phyloP scores from a whole-genome alignment of 2,113 vertebrate genomes.

The Rutilus rutilus region DNA sequence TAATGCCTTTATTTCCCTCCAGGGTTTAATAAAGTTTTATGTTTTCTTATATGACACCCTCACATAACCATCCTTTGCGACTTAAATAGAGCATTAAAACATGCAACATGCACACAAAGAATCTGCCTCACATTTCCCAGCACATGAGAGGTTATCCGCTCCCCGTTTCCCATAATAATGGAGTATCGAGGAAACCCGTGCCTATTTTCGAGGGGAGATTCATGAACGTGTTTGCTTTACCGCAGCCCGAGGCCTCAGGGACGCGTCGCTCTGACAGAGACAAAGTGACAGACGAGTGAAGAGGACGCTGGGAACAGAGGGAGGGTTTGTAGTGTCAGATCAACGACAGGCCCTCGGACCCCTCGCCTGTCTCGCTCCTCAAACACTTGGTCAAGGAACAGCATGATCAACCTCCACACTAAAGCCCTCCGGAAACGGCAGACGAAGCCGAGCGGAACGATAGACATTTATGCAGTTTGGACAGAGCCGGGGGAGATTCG shows the following conservation, averaged over 20 bases:
- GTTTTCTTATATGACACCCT: conserved; percentile 1
- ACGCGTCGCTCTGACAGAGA: conserved; percentile 10
- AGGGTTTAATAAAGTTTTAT: conserved; percentile 22
- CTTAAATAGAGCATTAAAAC: conserved; percentile 12
- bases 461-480: conserved; percentile 39
- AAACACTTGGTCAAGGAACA: conserved; percentile 42
- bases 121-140: neutral
- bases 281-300: conserved; percentile 21
- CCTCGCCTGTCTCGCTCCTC: neutral
- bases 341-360: conserved; percentile 25
- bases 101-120: neutral
- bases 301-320: conserved; percentile 10
- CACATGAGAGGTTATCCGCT: neutral
- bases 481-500: conserved; percentile 36
- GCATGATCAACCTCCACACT: conserved; percentile 37
- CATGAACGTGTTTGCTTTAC: conserved; percentile 19
- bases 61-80: neutral
- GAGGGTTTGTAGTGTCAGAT: neutral
- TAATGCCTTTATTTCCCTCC: neutral
- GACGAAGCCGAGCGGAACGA: conserved; percentile 45
- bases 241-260: neutral
- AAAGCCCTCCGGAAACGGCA: conserved; percentile 40
- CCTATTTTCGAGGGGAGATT: conserved; percentile 5
- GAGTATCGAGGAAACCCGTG: neutral
- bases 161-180: neutral